A percentile compares a stretch with the other conserved stretches of the same genome.
These are phyloP conservation scores for Mylabris sibirica DNA, from an alignment of 2,888 invertebrate genomes.

Conservation along the genomic window DNA sequence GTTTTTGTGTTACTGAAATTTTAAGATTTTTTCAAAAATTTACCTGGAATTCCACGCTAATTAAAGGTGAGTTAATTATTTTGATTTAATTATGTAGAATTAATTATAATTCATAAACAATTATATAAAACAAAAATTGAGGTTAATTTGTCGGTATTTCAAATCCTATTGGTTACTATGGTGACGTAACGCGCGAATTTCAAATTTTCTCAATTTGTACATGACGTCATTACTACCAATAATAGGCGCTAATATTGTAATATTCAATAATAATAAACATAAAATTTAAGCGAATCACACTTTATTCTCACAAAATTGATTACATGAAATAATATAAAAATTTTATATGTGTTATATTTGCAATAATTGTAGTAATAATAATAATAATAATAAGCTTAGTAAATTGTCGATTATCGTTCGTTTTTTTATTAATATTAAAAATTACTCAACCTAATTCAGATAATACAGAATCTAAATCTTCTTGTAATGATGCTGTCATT, in stretches of 20 bases:
- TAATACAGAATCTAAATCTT: constrained; percentile 85
- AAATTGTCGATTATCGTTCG: not conserved
- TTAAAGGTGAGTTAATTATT: not conserved
- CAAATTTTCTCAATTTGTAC: too few relatives aligned
- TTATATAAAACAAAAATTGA: not conserved
- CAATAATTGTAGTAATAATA: constrained; percentile 19
- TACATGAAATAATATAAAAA: constrained; percentile 34
- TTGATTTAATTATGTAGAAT: too few relatives aligned
- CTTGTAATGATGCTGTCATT: constrained; percentile 77
- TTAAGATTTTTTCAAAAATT: not conserved
- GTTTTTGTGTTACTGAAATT: not conserved
- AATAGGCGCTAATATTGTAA: not conserved
- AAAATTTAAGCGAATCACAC: constrained; percentile 33
- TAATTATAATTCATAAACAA: too few relatives aligned
- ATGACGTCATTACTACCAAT: too few relatives aligned
- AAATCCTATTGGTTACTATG: not conserved
- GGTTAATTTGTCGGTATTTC: not conserved
- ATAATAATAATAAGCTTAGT: constrained; percentile 17
- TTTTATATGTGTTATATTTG: constrained; percentile 23
- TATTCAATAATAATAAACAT: not conserved
- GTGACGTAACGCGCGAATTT: not conserved
- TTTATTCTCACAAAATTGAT: constrained; percentile 34
- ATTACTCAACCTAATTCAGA: constrained; percentile 77
- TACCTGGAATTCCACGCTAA: not conserved
- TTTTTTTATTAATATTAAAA: not conserved